These are phyloP conservation scores for Conger conger DNA, from an alignment of 2,113 vertebrate species.

Conservation along the genomic window DNA sequence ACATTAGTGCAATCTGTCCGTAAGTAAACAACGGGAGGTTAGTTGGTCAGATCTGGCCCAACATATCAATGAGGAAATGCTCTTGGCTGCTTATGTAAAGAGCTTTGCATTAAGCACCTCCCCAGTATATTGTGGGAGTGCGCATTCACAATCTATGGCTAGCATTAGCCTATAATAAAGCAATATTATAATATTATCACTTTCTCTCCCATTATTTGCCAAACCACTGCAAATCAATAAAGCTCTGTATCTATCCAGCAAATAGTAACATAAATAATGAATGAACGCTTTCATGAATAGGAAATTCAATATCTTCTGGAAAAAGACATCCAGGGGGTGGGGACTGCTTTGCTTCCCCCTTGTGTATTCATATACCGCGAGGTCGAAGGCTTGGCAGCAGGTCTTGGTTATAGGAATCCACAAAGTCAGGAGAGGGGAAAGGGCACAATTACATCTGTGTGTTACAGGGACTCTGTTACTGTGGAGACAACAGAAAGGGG, in stretches of 20 bases:
- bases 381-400: constrained; percentile 62
- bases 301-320: constrained; percentile 43
- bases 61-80: background rate
- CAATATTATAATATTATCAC: constrained; percentile 3
- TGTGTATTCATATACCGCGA: constrained; percentile 50
- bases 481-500: background rate
- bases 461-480: constrained; percentile 6
- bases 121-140: background rate
- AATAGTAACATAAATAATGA: constrained; percentile 43
- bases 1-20: background rate
- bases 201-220: background rate
- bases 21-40: background rate
- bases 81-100: background rate
- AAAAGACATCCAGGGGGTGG: constrained; percentile 38
- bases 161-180: background rate
- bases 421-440: constrained; percentile 4
- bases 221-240: constrained; percentile 36
- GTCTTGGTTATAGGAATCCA: constrained; percentile 18
- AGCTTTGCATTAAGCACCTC: background rate
- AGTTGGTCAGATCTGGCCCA: background rate
- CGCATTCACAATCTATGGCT: background rate
- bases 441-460: background rate
- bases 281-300: constrained; percentile 44
- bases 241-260: constrained; percentile 39
- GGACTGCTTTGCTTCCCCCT: constrained; percentile 11